A percentile compares a stretch with the other conserved stretches of the same genome.
Evolutionary conservation across 2,888 invertebrate genomes (phyloP).

Genomic region (Drosophila meridiana): DNA sequence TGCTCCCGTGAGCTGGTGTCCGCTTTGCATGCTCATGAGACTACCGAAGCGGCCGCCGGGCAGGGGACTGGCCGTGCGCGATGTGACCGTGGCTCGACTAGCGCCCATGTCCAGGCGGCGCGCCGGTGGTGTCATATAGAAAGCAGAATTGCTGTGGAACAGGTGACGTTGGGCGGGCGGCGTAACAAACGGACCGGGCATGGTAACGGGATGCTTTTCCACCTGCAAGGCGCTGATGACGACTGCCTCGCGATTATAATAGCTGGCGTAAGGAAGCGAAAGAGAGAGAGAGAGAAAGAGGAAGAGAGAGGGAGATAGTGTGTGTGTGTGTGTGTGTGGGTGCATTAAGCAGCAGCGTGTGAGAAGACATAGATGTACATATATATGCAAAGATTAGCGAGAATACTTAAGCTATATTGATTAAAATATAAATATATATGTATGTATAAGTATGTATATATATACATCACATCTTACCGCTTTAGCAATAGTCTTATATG

Average conservation of each 20-base stretch:
- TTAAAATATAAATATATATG: background rate
- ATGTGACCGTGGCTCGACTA: slow-evolving; percentile 67
- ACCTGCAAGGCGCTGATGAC: slow-evolving; percentile 97
- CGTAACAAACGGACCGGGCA: slow-evolving; percentile 92
- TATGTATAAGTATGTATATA: background rate
- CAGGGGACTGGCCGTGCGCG: slow-evolving; percentile 86
- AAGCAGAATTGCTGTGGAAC: slow-evolving; percentile 87
- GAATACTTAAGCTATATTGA: background rate
- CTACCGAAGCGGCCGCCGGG: slow-evolving; percentile 87
- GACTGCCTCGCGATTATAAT: slow-evolving; percentile 96
- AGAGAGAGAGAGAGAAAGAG: background rate
- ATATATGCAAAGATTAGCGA: slow-evolving; percentile 50
- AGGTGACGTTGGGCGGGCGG: slow-evolving; percentile 88
- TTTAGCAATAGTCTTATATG: slow-evolving; percentile 94
- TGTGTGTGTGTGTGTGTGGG: slow-evolving; percentile 23
- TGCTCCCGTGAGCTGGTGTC: slow-evolving; percentile 41
- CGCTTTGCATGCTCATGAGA: slow-evolving; percentile 87
- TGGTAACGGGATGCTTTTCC: slow-evolving; percentile 95
- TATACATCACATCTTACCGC: slow-evolving; percentile 88
- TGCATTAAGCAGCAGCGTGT: slow-evolving; percentile 72
- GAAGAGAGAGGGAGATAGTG: slow-evolving; percentile 7
- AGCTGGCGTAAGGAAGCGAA: slow-evolving; percentile 86
- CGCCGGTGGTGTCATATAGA: slow-evolving; percentile 90
- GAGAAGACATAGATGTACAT: slow-evolving; percentile 60
- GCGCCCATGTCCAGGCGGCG: slow-evolving; percentile 86